Evolutionary conservation across 2,888 invertebrate species (phyloP).

Genomic region (Tyria jacobaeae): DNA sequence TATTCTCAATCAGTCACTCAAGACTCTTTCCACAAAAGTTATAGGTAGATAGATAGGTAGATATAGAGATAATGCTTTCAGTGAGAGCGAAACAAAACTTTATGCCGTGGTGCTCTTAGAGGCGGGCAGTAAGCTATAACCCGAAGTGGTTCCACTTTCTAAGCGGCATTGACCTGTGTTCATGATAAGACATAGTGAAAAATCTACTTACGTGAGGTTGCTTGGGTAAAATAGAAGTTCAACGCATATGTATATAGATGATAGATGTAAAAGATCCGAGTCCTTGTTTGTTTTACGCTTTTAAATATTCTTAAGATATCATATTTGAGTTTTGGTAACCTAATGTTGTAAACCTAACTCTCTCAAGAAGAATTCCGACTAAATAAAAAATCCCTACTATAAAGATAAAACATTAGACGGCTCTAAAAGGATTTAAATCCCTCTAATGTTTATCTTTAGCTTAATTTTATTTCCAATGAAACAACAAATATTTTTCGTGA

Average conservation of each 20-base stretch:
- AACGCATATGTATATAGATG: neutral
- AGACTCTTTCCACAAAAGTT: neutral
- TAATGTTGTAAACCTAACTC: too few species aligned
- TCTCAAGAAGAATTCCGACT: neutral
- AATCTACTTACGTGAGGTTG: neutral
- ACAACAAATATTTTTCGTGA: neutral
- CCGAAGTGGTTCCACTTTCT: conserved; percentile 39
- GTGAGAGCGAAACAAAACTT: conserved; percentile 57
- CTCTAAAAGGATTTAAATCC: neutral
- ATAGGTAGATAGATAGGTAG: neutral
- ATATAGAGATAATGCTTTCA: conserved; percentile 9
- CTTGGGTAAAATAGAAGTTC: neutral
- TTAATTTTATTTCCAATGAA: neutral
- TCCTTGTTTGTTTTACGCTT: neutral
- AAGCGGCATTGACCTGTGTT: conserved; percentile 52
- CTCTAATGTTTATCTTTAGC: neutral
- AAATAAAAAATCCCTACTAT: neutral
- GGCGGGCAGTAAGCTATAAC: conserved; percentile 38
- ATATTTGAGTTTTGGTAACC: too few species aligned
- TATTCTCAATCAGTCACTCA: neutral
- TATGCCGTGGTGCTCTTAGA: conserved; percentile 61
- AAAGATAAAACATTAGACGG: too few species aligned
- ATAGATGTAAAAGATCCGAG: neutral
- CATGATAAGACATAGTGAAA: conserved; percentile 10
- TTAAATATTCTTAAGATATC: neutral